Evolutionary conservation across 2,888 invertebrate species (phyloP).

Genomic region (Creontiades dilutus): DNA sequence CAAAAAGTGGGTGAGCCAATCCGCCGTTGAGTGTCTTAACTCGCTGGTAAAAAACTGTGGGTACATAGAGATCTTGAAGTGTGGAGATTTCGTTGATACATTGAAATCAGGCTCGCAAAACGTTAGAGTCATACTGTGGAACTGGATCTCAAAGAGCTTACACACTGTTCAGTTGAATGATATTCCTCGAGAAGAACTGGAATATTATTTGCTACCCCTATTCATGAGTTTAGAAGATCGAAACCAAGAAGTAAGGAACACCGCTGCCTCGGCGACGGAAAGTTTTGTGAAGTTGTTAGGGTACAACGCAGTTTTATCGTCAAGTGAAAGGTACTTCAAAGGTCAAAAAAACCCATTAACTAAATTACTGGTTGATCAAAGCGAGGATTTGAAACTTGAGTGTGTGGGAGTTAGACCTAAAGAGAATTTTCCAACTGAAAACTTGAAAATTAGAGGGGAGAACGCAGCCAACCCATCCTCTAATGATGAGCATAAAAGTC

Average conservation of each 20-base stretch:
- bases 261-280: neutral
- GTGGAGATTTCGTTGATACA: neutral
- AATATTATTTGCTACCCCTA: neutral
- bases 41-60: neutral
- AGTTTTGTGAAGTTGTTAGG: neutral
- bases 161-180: neutral
- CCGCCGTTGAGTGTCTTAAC: neutral
- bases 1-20: constrained; percentile 11
- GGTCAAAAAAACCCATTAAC: neutral
- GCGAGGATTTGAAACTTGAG: neutral
- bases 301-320: neutral
- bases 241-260: constrained; percentile 12
- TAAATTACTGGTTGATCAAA: constrained; percentile 3
- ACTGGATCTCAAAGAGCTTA: constrained; percentile 14
- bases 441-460: neutral
- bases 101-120: constrained; percentile 33
- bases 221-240: constrained; percentile 29
- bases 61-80: neutral
- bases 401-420: neutral
- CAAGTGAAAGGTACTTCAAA: constrained; percentile 5
- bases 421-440: neutral
- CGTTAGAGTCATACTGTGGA: constrained; percentile 6
- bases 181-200: neutral
- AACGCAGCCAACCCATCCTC: neutral
- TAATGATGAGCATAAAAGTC: neutral